These are phyloP conservation scores for Entomobrya proxima DNA, from an alignment of 2,888 invertebrate species.

Conservation along the genomic window DNA sequence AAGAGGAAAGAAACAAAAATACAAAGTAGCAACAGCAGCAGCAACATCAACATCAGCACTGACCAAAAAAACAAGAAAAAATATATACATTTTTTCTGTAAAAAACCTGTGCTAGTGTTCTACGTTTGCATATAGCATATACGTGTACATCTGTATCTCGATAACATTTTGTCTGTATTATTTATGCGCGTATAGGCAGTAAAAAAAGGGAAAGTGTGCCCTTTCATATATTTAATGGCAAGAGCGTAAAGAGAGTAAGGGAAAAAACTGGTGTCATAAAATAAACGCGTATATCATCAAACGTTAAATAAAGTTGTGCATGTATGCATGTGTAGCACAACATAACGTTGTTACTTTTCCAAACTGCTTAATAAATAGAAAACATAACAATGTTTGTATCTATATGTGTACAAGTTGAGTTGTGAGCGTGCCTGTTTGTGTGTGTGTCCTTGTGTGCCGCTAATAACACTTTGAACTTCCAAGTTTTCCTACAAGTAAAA, in stretches of 20 bases:
- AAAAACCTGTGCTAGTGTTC: neutral
- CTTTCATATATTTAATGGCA: constrained; percentile 49
- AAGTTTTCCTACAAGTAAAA: neutral
- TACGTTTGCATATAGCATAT: neutral
- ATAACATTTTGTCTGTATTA: neutral
- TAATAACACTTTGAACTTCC: constrained; percentile 9
- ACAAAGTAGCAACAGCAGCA: neutral
- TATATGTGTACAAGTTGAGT: neutral
- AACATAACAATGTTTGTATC: neutral
- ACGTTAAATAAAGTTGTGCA: constrained; percentile 28
- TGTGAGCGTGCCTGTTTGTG: neutral
- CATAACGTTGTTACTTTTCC: no score
- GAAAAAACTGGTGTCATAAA: constrained; percentile 40
- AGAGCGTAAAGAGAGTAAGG: neutral
- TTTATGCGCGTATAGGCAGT: constrained; percentile 20
- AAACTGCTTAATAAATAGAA: neutral
- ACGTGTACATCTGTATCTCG: neutral
- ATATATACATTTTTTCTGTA: neutral
- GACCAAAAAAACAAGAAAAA: neutral
- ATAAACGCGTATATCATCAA: constrained; percentile 33
- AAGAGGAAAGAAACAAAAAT: neutral
- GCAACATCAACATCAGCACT: neutral
- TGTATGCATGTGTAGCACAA: constrained; percentile 6
- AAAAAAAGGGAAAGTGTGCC: constrained; percentile 26
- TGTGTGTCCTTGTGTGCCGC: constrained; percentile 22